phyloP scores from a whole-genome alignment of 2,888 invertebrate species.

The Drosophila paucipuncta region DNA sequence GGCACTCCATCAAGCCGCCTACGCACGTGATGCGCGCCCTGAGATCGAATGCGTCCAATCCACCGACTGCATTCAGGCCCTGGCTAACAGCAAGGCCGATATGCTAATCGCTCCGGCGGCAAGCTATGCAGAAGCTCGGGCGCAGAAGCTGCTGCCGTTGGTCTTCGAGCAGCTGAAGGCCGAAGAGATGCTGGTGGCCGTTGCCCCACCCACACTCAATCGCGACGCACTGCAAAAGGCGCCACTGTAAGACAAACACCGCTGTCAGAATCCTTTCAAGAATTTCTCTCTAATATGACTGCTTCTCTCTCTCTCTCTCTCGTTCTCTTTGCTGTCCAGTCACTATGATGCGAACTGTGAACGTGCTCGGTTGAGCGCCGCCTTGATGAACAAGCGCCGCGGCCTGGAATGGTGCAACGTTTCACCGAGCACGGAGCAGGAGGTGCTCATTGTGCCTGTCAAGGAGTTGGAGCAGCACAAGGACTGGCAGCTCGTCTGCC shows the following conservation, averaged over 20 bases:
- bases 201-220: slow-evolving; percentile 77
- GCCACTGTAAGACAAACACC: slow-evolving; percentile 76
- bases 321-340: slow-evolving; percentile 50
- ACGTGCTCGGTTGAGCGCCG: slow-evolving; percentile 82
- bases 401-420: slow-evolving; percentile 76
- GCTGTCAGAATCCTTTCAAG: background rate
- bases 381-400: slow-evolving; percentile 81
- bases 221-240: slow-evolving; percentile 76
- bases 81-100: slow-evolving; percentile 80
- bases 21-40: slow-evolving; percentile 92
- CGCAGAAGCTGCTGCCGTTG: slow-evolving; percentile 77
- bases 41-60: slow-evolving; percentile 91
- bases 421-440: slow-evolving; percentile 67
- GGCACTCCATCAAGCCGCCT: slow-evolving; percentile 89
- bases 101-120: slow-evolving; percentile 66
- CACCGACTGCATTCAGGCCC: slow-evolving; percentile 85
- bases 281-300: background rate
- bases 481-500: slow-evolving; percentile 83
- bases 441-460: slow-evolving; percentile 80
- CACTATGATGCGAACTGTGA: slow-evolving; percentile 76
- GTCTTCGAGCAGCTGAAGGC: slow-evolving; percentile 80
- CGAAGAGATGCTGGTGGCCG: slow-evolving; percentile 80
- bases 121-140: slow-evolving; percentile 73
- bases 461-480: slow-evolving; percentile 78
- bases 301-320: background rate